A percentile compares a stretch with the other conserved stretches of the same genome.
Evolutionary conservation across 1,140 invertebrate species (phyloP).

Genomic region (Galleria mellonella): DNA sequence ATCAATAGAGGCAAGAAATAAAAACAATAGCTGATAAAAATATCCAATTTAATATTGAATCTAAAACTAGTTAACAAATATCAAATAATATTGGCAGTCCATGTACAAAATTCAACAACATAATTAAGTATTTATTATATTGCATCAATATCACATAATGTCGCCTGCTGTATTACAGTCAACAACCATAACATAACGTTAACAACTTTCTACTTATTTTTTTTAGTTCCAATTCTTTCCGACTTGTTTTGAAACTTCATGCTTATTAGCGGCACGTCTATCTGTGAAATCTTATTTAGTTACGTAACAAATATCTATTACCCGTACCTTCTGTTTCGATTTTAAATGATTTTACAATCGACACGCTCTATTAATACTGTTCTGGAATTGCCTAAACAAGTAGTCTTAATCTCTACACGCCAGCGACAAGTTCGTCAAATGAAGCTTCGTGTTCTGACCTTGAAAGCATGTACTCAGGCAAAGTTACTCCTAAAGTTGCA

Average conservation of each 20-base stretch:
- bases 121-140: constrained; percentile 1
- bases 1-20: background rate
- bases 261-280: constrained; percentile 21
- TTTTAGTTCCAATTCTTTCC: constrained; percentile 20
- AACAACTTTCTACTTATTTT: constrained; percentile 14
- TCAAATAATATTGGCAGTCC: constrained; percentile 19
- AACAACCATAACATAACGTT: constrained; percentile 3
- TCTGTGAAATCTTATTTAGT: constrained; percentile 52
- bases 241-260: constrained; percentile 19
- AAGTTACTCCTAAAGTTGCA: constrained; percentile 75
- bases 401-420: constrained; percentile 36
- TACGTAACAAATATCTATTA: constrained; percentile 52
- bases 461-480: constrained; percentile 81
- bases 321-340: constrained; percentile 35
- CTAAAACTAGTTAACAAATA: constrained; percentile 68
- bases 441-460: constrained; percentile 79
- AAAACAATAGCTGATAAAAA: constrained; percentile 1
- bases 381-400: constrained; percentile 37
- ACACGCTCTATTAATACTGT: constrained; percentile 56
- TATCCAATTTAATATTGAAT: constrained; percentile 14
- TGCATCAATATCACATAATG: constrained; percentile 12
- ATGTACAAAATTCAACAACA: constrained; percentile 8
- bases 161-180: constrained; percentile 9
- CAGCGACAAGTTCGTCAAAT: constrained; percentile 77
- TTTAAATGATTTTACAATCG: constrained; percentile 49